Base-by-base conservation (phyloP, 2,113 vertebrate species). In the Hemiprocne comata region DNA sequence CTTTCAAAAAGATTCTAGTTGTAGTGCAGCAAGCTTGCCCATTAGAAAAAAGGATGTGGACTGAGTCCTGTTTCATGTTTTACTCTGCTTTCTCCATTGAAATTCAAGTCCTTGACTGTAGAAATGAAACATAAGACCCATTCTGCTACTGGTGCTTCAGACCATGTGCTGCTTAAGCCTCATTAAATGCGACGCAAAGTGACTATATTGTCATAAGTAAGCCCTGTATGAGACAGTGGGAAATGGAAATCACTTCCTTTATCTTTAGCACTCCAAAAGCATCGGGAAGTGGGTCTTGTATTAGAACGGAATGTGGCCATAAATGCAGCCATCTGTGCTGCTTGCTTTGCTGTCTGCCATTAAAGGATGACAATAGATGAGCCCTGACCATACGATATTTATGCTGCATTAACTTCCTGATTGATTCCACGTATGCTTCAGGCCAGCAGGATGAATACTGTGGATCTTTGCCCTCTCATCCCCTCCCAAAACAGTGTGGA, bases 101-200 rank as follows among this genome's bases (percentile, higher is more conserved):
- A 85, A 80, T 62, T 48, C 67, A 33, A 66, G 36, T 13, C 8
- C 6, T 73, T 76, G 64, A 25, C 20, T 40, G 36, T 42, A 74
- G 53, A 79, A 79, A 6, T 40, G 26, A 58, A 75, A 82, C 0
- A 0, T 42, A 31, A 80, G 38, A 46, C 12, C 33, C 21, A 3
- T 85, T 91, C 89, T 64, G 10, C 24, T 34, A 29, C 28, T n/a
- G 34, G 9, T 75, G 50, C 34, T 85, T 62, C 67, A 61, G 54
- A 20, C 23, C 6, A 1, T 17, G 33, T 33, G 33, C 6, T 58
- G 26, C 51, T 70, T 66, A n/a, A 70, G 20, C 28, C 50, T 69
- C 0, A 0, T 51, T 66, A 33, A 62, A n/a, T 5, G 11, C 2
- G 1, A 57, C 42, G 42, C 3, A 1, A 74, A 66, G 23, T 18